phyloP scores from a whole-genome alignment of 2,888 invertebrate species.

The Electrophaes corylata region DNA sequence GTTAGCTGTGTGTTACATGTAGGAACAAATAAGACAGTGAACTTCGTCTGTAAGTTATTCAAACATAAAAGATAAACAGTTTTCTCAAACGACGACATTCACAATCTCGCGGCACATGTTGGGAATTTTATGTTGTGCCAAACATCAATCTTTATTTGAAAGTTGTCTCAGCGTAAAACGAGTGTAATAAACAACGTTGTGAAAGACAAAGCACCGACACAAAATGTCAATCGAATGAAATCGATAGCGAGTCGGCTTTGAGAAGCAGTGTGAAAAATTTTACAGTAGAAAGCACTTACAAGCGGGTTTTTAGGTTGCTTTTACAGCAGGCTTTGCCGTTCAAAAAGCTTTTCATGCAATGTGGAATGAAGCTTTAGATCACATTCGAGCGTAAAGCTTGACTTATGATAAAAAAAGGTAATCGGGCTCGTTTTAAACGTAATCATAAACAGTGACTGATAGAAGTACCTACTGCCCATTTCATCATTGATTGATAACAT shows the following conservation, averaged over 20 bases:
- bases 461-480: no score
- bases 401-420: conserved; percentile 8
- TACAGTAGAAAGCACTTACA: conserved; percentile 34
- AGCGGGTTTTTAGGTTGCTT: conserved; percentile 30
- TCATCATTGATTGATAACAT: neutral
- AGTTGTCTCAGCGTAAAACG: conserved; percentile 42
- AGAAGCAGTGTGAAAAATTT: conserved; percentile 36
- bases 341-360: conserved; percentile 28
- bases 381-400: conserved; percentile 17
- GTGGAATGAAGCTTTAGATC: conserved; percentile 19
- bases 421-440: neutral
- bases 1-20: neutral
- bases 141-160: conserved; percentile 44
- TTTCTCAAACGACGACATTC: conserved; percentile 24
- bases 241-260: conserved; percentile 32
- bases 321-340: conserved; percentile 19
- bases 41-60: conserved; percentile 26
- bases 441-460: neutral
- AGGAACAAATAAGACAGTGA: neutral
- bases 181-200: conserved; percentile 40
- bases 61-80: conserved; percentile 30
- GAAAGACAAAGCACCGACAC: conserved; percentile 35
- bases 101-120: conserved; percentile 32
- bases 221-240: conserved; percentile 39
- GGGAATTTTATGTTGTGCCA: conserved; percentile 36